A percentile compares a stretch with the other conserved stretches of the same genome.
Evolutionary conservation across 2,888 invertebrate species (phyloP).

Genomic region (Syrista parreyssii): DNA sequence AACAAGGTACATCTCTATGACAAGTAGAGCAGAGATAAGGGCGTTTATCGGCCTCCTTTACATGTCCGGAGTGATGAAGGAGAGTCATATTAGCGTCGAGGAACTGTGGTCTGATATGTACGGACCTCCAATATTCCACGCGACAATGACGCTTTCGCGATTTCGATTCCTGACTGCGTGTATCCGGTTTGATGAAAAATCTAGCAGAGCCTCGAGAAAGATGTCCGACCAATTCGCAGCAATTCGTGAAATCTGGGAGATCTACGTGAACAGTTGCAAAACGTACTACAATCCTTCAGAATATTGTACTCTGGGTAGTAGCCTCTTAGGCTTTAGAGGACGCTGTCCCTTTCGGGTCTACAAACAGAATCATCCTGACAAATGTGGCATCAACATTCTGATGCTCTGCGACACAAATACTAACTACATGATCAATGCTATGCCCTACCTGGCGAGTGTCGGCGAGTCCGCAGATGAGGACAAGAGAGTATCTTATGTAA

Average conservation of each 20-base stretch:
- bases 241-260: slow-evolving; percentile 23
- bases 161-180: slow-evolving; percentile 15
- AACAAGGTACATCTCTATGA: slow-evolving; percentile 8
- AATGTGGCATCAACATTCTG: slow-evolving; percentile 31
- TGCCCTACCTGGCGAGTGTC: slow-evolving; percentile 28
- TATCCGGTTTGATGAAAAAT: slow-evolving; percentile 18
- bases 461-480: slow-evolving; percentile 11
- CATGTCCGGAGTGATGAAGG: slow-evolving; percentile 16
- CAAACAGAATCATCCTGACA: slow-evolving; percentile 26
- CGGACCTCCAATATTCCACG: slow-evolving; percentile 19
- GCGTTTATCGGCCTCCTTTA: slow-evolving; percentile 19
- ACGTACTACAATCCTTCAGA: slow-evolving; percentile 28
- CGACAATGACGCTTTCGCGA: slow-evolving; percentile 16
- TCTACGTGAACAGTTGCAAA: slow-evolving; percentile 24
- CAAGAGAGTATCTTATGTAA: slow-evolving; percentile 15
- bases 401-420: slow-evolving; percentile 27
- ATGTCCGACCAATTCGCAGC: slow-evolving; percentile 19
- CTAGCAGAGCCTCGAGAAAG: slow-evolving; percentile 9
- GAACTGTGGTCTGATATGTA: slow-evolving; percentile 20
- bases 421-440: slow-evolving; percentile 25
- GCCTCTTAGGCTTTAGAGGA: slow-evolving; percentile 26
- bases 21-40: slow-evolving; percentile 7
- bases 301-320: slow-evolving; percentile 25
- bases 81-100: slow-evolving; percentile 16
- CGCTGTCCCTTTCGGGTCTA: slow-evolving; percentile 30